phyloP scores from a whole-genome alignment of 1,140 invertebrate genomes.

The Trachymyrmex cornetzi region DNA sequence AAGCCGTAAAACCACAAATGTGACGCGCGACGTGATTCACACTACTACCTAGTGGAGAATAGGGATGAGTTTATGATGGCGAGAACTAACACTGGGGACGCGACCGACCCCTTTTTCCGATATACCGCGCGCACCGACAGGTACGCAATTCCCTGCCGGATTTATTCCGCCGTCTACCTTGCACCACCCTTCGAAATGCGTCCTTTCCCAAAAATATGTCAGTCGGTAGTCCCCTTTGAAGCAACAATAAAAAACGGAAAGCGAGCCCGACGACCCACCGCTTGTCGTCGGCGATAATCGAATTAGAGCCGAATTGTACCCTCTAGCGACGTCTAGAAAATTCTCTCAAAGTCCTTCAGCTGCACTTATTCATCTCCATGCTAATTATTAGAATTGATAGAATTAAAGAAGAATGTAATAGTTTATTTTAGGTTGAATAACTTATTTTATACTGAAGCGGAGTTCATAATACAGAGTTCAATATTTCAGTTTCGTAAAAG shows the following conservation, averaged over 20 bases:
- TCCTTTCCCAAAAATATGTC: neutral
- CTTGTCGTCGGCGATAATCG: slow-evolving; percentile 62
- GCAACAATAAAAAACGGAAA: slow-evolving; percentile 55
- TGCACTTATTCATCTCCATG: slow-evolving; percentile 4
- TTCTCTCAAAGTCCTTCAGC: no score
- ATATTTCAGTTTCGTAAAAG: neutral
- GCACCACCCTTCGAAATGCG: slow-evolving; percentile 38
- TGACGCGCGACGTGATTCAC: slow-evolving; percentile 32
- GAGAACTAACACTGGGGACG: slow-evolving; percentile 78
- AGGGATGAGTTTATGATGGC: slow-evolving; percentile 80
- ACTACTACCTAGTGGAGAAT: slow-evolving; percentile 57
- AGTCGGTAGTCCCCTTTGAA: slow-evolving; percentile 8
- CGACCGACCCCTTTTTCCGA: slow-evolving; percentile 74
- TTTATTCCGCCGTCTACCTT: slow-evolving; percentile 47
- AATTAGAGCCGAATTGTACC: slow-evolving; percentile 54
- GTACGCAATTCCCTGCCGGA: slow-evolving; percentile 46
- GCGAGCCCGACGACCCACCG: slow-evolving; percentile 22
- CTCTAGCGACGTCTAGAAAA: neutral
- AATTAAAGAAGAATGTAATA: neutral
- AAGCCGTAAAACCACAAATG: slow-evolving; percentile 81
- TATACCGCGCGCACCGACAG: slow-evolving; percentile 15
- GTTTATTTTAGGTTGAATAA: neutral
- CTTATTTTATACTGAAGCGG: neutral
- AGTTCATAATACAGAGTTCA: neutral
- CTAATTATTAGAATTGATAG: slow-evolving; percentile 27